Percentiles rank a stretch among this genome's conserved stretches.
Conservation (phyloP, 2,888 invertebrate genomes). For the Gortyna flavago region DNA sequence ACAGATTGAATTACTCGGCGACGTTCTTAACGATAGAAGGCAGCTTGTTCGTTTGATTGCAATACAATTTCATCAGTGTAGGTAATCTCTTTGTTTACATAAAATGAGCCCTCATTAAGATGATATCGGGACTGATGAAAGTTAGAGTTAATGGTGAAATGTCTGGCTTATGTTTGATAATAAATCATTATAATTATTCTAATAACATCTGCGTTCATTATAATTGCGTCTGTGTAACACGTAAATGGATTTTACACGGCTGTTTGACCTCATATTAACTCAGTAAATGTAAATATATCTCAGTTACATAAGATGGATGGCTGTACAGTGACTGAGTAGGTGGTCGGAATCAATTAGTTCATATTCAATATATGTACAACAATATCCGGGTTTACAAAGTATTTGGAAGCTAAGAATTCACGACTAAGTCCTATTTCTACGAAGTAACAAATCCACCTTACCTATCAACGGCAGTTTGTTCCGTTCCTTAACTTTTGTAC, state of each 20-base stretch:
- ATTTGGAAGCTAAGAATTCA: not conserved
- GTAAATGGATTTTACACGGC: conserved; percentile 47
- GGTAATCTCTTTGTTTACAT: conserved; percentile 56
- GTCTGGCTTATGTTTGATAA: conserved; percentile 13
- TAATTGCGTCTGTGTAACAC: conserved; percentile 37
- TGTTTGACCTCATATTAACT: conserved; percentile 53
- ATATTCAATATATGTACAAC: not conserved
- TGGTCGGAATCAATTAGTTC: conserved; percentile 31
- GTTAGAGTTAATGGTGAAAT: conserved; percentile 29
- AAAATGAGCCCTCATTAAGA: conserved; percentile 28
- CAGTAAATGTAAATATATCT: conserved; percentile 44
- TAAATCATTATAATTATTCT: conserved; percentile 41
- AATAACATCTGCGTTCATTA: conserved; percentile 45
- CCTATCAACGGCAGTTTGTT: not conserved
- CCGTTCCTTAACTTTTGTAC: not conserved
- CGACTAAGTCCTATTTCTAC: not conserved
- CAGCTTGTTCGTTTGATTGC: conserved; percentile 46
- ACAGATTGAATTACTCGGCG: conserved; percentile 50
- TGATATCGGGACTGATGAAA: conserved; percentile 54
- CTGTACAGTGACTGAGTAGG: conserved; percentile 20
- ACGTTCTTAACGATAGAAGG: conserved; percentile 48
- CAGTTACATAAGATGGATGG: conserved; percentile 24
- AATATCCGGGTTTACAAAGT: conserved; percentile 20
- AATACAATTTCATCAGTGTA: conserved; percentile 45
- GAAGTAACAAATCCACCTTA: not conserved